Base-by-base conservation (phyloP, 2,113 vertebrate genomes). In the Callorhinus ursinus region DNA sequence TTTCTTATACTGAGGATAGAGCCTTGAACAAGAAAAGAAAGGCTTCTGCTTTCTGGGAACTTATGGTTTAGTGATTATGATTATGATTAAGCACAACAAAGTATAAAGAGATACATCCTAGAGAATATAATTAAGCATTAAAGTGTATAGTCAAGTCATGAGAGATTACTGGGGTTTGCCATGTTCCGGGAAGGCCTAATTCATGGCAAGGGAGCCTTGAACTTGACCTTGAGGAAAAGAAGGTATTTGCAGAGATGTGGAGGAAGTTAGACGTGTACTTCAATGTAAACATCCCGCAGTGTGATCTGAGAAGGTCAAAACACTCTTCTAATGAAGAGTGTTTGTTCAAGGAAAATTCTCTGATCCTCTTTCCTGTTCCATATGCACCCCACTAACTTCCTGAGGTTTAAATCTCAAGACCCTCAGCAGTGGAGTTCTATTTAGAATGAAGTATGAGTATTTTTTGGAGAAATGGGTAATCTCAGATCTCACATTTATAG, bases 191-290 rank as follows among this genome's bases (percentile, higher is more conserved):
- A 94, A 86, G 86, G 57, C 4, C 72, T 12, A 8, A 55, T 91
- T 92, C 57, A 33, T 89, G 79, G 31, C 39, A 51, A 94, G 59
- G 28, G 81, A 94, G 72, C 67, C 63, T 88, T 96, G 84, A 92
- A 82, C 89, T 95, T 95, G 89, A 92, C 87, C 92, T 96, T 79
- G 84, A 88, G 71, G 74, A 90, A 67, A 95, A 93, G 77, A 88
- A 80, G 67, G 15, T 86, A 77, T 96, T 91, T 96, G 72, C 74
- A 93, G 91, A 97, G 89, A 61, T 18, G 11, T 46, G 83, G 80
- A 88, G 93, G 90, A 97, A 96, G 88, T 82, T 72, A 88, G 96
- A 94, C 14, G 3, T n/a, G 21, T 76, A 57, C 42, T 90, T 97
- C 51, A 96, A 28, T 63, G 76, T 84, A 97, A 96, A 91, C 82